phyloP scores from a whole-genome alignment of 2,888 invertebrate genomes.

The Nomada goodeniana region DNA sequence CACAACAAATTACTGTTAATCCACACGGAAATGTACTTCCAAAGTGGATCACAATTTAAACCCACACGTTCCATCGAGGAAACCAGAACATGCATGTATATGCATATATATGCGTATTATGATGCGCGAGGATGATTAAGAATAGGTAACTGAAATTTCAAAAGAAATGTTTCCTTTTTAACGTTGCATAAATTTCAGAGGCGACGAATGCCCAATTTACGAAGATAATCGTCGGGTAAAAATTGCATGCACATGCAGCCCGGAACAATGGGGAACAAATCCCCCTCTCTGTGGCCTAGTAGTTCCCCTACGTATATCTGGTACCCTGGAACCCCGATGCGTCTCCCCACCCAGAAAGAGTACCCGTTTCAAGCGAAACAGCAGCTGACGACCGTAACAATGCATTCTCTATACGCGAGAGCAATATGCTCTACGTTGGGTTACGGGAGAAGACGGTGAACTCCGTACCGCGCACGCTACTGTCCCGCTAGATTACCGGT shows the following conservation, averaged over 20 bases:
- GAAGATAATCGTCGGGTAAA: conserved; percentile 49
- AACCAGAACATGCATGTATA: background rate
- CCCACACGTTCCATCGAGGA: background rate
- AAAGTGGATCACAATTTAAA: background rate
- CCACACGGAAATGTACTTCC: background rate
- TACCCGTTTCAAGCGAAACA: conserved; percentile 63
- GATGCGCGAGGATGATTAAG: no score
- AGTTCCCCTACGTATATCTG: conserved; percentile 45
- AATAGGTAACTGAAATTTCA: background rate
- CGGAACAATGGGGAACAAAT: conserved; percentile 57
- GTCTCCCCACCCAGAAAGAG: conserved; percentile 54
- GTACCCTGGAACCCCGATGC: conserved; percentile 49
- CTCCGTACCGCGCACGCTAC: conserved; percentile 25
- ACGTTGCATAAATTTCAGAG: background rate
- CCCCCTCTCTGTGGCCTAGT: conserved; percentile 36
- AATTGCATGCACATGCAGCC: conserved; percentile 44
- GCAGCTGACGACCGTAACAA: conserved; percentile 75
- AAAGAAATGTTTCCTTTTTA: background rate
- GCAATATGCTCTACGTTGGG: conserved; percentile 57
- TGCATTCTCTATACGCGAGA: conserved; percentile 61
- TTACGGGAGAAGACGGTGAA: conserved; percentile 58
- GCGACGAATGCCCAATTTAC: conserved; percentile 54
- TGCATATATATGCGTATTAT: background rate
- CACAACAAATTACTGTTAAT: background rate
- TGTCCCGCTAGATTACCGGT: conserved; percentile 39